Conservation (phyloP, 2,888 invertebrate species). For the Heliconius sara region DNA sequence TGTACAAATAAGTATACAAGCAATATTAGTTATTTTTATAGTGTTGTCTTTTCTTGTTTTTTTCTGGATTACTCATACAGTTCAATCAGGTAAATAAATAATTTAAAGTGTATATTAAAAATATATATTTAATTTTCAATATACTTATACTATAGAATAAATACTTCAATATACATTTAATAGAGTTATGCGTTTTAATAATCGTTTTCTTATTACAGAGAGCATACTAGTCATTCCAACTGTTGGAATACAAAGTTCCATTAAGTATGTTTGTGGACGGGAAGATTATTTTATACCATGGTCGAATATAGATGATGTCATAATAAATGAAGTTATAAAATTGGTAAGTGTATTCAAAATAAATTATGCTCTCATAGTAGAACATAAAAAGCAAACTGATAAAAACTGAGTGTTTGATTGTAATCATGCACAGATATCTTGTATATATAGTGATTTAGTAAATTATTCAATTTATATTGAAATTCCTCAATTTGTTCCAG, state of each 20-base stretch:
- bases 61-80: slow-evolving; percentile 77
- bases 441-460: not conserved
- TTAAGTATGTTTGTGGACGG: slow-evolving; percentile 73
- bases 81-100: slow-evolving; percentile 68
- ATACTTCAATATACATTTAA: too few relatives aligned
- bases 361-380: not conserved
- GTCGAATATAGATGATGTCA: slow-evolving; percentile 74
- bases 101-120: not conserved
- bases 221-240: slow-evolving; percentile 74
- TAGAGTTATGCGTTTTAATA: not conserved
- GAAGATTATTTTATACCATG: slow-evolving; percentile 75
- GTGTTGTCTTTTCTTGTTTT: slow-evolving; percentile 67
- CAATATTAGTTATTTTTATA: slow-evolving; percentile 64
- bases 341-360: slow-evolving; percentile 59
- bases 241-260: slow-evolving; percentile 75
- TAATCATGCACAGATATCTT: too few relatives aligned
- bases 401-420: too few relatives aligned
- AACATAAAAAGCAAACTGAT: too few relatives aligned
- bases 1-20: slow-evolving; percentile 66
- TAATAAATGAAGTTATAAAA: slow-evolving; percentile 80
- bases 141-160: too few relatives aligned
- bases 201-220: slow-evolving; percentile 60
- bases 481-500: slow-evolving; percentile 58
- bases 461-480: not conserved
- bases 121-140: not conserved